Percentiles rank a stretch among this genome's conserved stretches.
These are phyloP conservation scores for Eledona agricola DNA, from an alignment of 2,888 invertebrate species.

Conservation along the genomic window DNA sequence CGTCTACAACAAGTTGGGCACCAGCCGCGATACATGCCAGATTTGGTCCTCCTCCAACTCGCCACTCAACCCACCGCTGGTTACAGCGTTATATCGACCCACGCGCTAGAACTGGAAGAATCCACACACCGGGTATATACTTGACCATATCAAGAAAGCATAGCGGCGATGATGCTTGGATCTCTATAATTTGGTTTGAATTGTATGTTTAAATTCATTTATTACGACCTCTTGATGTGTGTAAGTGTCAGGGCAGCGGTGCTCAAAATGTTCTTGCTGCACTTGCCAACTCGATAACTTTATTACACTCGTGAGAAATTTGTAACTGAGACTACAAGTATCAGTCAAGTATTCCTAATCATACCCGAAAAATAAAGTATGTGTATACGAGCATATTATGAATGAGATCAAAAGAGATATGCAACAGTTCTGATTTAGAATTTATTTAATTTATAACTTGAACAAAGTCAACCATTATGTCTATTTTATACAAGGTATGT, in stretches of 20 bases:
- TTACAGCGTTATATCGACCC: slow-evolving; percentile 29
- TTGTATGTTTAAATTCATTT: slow-evolving; percentile 53
- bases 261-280: slow-evolving; percentile 34
- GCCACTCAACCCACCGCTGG: slow-evolving; percentile 14
- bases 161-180: slow-evolving; percentile 49
- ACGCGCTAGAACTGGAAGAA: slow-evolving; percentile 31
- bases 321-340: too few relatives aligned
- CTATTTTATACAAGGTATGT: too few relatives aligned
- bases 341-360: too few relatives aligned
- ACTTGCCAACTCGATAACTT: too few relatives aligned
- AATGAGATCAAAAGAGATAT: too few relatives aligned
- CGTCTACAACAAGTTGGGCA: slow-evolving; percentile 14
- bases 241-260: slow-evolving; percentile 44
- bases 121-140: slow-evolving; percentile 28
- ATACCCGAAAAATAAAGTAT: too few relatives aligned
- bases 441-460: too few relatives aligned
- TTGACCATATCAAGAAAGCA: slow-evolving; percentile 38
- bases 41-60: slow-evolving; percentile 1
- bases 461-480: too few relatives aligned
- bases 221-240: slow-evolving; percentile 48
- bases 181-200: slow-evolving; percentile 53
- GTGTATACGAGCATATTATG: too few relatives aligned
- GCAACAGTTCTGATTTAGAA: too few relatives aligned
- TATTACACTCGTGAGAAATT: background rate
- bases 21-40: slow-evolving; percentile 6